Base-by-base conservation (phyloP, 2,888 invertebrate genomes). In the Drosophila anceps region DNA sequence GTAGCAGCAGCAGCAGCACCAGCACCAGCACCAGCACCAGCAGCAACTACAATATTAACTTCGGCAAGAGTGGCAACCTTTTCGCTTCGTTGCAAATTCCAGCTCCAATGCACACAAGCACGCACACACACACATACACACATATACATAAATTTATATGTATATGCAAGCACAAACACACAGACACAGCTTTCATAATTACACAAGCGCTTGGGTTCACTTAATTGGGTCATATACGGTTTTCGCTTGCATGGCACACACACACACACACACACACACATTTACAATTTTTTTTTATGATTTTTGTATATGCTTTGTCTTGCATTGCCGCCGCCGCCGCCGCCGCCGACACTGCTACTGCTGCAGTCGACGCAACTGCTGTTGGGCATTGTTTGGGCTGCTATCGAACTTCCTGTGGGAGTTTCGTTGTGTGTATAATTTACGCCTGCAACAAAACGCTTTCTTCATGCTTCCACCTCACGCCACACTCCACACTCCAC, bases 211-310 rank as follows among this genome's bases (percentile, higher is more conserved):
- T 81, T 81, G 77, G 87, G 81, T 84, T 90, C 81, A 88, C 81
- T 91, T 88, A 91, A 91, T 90, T 91, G 84, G 92, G 91, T 91
- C 91, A 91, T 82, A 78, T 88, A 85, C 84, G 79, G 83, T 83
- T 85, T 85, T 88, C 75, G 84, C 80, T 84, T 81, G 79, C 81
- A 76, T 64, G 64, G 62, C 64, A 60, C 48, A 64, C 46, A 70
- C 63, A 70, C 5, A 46, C 54, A 71, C n/a, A 72, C n/a, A 66
- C 51, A 79, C 66, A 69, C 37, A 44, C 0, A 51, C 10, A 43
- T 35, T 50, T 39, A 69, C 60, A 59, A 68, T 60, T 57, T 67
- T 44, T 43, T 43, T 77, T 82, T 69, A 75, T 78, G 75, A 68
- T 68, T 71, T 73, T 71, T 66, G 51, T 70, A 48, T 69, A 60